Conservation (phyloP, 2,113 vertebrate species). For the Seriola aureovittata region DNA sequence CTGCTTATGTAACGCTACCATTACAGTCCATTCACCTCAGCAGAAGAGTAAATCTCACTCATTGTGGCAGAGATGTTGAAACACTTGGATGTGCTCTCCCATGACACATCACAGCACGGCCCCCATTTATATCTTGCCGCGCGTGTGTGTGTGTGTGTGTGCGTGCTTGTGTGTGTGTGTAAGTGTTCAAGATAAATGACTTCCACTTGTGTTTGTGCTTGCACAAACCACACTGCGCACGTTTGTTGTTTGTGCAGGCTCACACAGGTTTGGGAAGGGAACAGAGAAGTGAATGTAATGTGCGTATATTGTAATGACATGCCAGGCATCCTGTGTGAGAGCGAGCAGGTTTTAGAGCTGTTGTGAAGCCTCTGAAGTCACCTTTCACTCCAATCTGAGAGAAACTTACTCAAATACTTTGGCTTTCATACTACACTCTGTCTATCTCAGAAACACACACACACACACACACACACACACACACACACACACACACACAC, state of each 20-base stretch:
- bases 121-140: constrained; percentile 27
- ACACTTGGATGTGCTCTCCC: constrained; percentile 58
- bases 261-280: constrained; percentile 17
- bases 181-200: constrained; percentile 44
- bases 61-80: constrained; percentile 60
- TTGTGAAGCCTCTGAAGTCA: constrained; percentile 56
- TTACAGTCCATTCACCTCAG: constrained; percentile 56
- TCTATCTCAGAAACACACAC: too few species aligned
- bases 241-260: constrained; percentile 41
- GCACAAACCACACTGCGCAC: constrained; percentile 11
- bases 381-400: constrained; percentile 63
- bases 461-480: constrained; percentile 6
- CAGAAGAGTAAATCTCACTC: constrained; percentile 44
- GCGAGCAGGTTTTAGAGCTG: constrained; percentile 29
- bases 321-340: constrained; percentile 26
- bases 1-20: constrained; percentile 56
- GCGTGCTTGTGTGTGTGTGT: constrained; percentile 8
- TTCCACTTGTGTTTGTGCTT: constrained; percentile 49
- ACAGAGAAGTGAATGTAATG: neutral
- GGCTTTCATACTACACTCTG: neutral
- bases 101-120: constrained; percentile 32
- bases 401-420: constrained; percentile 58
- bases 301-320: constrained; percentile 21
- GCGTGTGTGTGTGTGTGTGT: constrained; percentile 11
- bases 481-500: constrained; percentile 28